phyloP scores from a whole-genome alignment of 2,888 invertebrate genomes.

The Drosophila austrosaltans region DNA sequence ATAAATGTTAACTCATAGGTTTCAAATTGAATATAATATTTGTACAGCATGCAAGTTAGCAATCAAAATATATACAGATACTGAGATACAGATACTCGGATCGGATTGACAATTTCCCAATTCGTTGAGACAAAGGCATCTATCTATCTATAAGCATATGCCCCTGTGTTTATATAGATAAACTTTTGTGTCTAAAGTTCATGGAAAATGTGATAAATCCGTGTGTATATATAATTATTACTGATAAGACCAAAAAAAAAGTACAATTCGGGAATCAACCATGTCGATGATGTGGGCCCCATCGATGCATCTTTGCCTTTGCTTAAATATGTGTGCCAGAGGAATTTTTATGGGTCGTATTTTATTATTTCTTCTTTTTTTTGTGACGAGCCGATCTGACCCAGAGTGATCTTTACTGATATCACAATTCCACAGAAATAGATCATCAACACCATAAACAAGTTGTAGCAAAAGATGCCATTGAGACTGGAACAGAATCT shows the following conservation, averaged over 20 bases:
- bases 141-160: constrained; percentile 37
- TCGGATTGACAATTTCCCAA: neutral
- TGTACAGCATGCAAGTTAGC: constrained; percentile 23
- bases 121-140: constrained; percentile 64
- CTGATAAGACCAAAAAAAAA: constrained; percentile 60
- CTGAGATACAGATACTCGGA: constrained; percentile 6
- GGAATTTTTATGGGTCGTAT: constrained; percentile 39
- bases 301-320: constrained; percentile 43
- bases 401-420: constrained; percentile 68
- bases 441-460: constrained; percentile 23
- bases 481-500: no score
- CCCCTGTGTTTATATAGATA: constrained; percentile 64
- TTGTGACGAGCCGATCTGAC: constrained; percentile 48
- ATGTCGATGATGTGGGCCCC: neutral
- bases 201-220: constrained; percentile 82
- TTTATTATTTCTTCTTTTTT: constrained; percentile 23
- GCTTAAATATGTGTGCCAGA: constrained; percentile 56
- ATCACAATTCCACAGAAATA: constrained; percentile 48
- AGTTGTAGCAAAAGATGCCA: neutral
- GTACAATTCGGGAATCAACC: constrained; percentile 36
- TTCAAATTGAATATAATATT: constrained; percentile 34
- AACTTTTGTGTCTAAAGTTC: constrained; percentile 82
- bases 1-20: constrained; percentile 52
- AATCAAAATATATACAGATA: constrained; percentile 35
- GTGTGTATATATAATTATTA: constrained; percentile 31